These are phyloP conservation scores for Turnix velox DNA, from an alignment of 2,113 vertebrate species.

Conservation along the genomic window DNA sequence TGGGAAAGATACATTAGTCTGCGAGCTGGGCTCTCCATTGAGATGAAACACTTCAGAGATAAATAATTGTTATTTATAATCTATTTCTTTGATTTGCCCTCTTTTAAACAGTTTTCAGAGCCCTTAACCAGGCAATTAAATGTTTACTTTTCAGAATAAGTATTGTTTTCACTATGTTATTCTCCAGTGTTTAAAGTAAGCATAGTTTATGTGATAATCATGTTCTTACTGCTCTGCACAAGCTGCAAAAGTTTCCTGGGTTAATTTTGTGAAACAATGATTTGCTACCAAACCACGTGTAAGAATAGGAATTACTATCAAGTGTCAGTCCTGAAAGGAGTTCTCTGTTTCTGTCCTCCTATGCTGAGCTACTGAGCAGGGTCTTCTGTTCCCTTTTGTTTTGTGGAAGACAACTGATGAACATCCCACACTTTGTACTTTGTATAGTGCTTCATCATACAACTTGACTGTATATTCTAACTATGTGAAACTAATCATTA, in stretches of 20 bases:
- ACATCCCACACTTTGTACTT: neutral
- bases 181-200: neutral
- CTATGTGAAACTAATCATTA: neutral
- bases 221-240: neutral
- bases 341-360: neutral
- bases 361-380: neutral
- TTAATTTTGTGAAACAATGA: neutral
- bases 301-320: neutral
- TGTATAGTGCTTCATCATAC: neutral
- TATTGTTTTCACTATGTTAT: neutral
- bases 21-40: neutral
- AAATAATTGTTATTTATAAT: neutral
- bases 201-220: neutral
- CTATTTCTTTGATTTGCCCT: neutral
- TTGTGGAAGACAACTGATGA: neutral
- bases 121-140: neutral
- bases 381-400: neutral
- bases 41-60: neutral
- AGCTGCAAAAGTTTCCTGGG: neutral
- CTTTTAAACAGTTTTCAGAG: neutral
- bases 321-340: neutral
- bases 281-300: neutral
- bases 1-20: neutral
- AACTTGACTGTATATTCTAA: neutral
- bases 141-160: neutral